Evolutionary conservation across 2,113 vertebrate species (phyloP), one percentile per base, ranked within the genome.

Genomic region (Oreotrochilus melanogaster): DNA sequence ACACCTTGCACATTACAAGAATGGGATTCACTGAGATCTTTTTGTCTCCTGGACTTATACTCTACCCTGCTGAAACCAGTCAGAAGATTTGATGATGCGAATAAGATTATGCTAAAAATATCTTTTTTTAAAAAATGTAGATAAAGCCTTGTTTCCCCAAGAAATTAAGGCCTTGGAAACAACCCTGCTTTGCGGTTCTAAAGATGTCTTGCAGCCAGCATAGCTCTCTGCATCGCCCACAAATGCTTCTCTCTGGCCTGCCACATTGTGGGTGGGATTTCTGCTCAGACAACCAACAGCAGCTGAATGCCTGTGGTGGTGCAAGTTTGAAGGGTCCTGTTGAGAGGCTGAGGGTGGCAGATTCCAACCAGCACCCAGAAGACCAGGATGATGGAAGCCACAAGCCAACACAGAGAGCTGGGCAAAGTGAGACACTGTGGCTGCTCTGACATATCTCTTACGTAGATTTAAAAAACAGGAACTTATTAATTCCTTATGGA

Each of bases 361-460:
- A 23, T 78, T 10, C 5, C 10, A 61, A 4, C 6, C 18, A 75
- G 48, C 3, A 0, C 14, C 11, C 9, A 27, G 14, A 62, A 21
- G 15, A 15, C 12, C 42, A 53, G 4, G 33, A 25, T 2, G 3
- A 12, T 15, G 8, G 43, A 66, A 47, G 23, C 16, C 43, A 33
- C 4, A 17, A 47, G 5, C 6, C 2, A 6, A 9, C 8, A 50
- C 27, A 6, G 6, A 81, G 1, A 61, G 7, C 21, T 16, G 23
- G 37, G 27, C 11, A 66, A 30, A 19, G 9, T 45, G 2, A 4
- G 27, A 8, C 5, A 13, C 4, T 1, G 9, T n/a, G 30, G 27
- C 22, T 47, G 9, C 56, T 27, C 47, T 33, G 22, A 47, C 3
- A 28, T 2, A 18, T 21, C 28, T 15, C 16, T 54, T 50, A 50